Evolutionary conservation across 1,140 invertebrate species (phyloP), one percentile per base, ranked within the genome.

Genomic region (Rhyzopertha dominica): DNA sequence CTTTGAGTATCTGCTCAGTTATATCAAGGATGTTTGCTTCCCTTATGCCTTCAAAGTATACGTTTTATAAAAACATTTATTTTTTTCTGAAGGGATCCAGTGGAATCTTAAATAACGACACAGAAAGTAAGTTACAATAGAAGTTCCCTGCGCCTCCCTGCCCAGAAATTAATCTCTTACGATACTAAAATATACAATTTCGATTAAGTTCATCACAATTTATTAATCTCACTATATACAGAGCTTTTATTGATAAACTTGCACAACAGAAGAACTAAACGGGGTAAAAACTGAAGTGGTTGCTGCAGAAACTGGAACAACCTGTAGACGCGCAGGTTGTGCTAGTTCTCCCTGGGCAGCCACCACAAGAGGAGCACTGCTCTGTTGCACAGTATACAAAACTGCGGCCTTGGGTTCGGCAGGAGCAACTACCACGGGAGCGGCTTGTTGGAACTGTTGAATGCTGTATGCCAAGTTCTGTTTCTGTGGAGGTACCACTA

Each of bases 221-320:
- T n/a, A n/a, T n/a, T n/a, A n/a, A n/a, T n/a, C n/a, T n/a, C n/a
- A n/a, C n/a, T n/a, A n/a, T n/a, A n/a, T n/a, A n/a, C n/a, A n/a
- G n/a, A n/a, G n/a, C n/a, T 38, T 52, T 35, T 47, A 56, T 25
- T 60, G 58, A 22, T 51, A 54, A 42, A 54, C 49, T 38, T 60
- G 58, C 1, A 58, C 47, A 37, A 53, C 51, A 1, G 48, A 51
- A 4, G 48, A 49, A 41, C 58, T 58, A 22, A 44, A 60, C 0
- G 58, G 58, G 14, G 55, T 53, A 31, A 51, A 53, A 17, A 56
- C 37, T 12, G 41, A 53, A 28, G 10, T 49, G 41, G 3, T 41
- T 52, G 17, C 16, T 12, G 26, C 36, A 16, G 23, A 19, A 8
- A 50, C 1, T 0, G 49, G 43, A 12, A 51, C n/a, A 17, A 38